These are phyloP conservation scores for Eudemis profundana DNA, from an alignment of 2,888 invertebrate species.

Conservation along the genomic window DNA sequence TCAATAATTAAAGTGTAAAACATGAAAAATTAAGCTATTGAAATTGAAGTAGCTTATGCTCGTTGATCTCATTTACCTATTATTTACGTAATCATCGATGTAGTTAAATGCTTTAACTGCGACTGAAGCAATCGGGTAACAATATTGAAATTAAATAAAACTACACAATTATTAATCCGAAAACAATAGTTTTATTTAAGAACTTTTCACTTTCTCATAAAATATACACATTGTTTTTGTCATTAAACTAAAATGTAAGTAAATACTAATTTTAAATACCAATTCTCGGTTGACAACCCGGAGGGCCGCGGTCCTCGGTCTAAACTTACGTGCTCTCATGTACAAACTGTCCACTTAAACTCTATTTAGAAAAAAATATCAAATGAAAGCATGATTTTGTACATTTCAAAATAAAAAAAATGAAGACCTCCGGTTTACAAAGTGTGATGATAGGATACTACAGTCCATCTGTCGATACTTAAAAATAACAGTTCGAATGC, in stretches of 20 bases:
- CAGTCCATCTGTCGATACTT: constrained; percentile 79
- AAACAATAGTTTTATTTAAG: constrained; percentile 86
- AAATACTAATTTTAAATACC: constrained; percentile 86
- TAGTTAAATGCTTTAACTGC: too few relatives aligned
- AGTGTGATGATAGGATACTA: constrained; percentile 84
- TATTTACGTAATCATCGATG: constrained; percentile 13
- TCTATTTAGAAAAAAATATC: constrained; percentile 80
- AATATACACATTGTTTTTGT: constrained; percentile 86
- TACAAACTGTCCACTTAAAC: constrained; percentile 81
- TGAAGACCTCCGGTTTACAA: constrained; percentile 70
- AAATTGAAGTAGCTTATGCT: not conserved
- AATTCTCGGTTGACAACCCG: constrained; percentile 73
- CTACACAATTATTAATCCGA: constrained; percentile 82
- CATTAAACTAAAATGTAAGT: constrained; percentile 85
- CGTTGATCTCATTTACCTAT: constrained; percentile 11
- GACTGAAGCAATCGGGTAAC: constrained; percentile 46
- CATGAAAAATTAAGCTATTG: not conserved
- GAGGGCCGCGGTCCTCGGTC: constrained; percentile 65
- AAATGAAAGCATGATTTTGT: constrained; percentile 84
- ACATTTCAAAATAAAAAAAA: constrained; percentile 79
- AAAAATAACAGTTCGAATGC: constrained; percentile 78
- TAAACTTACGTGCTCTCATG: constrained; percentile 65
- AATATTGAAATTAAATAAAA: constrained; percentile 73
- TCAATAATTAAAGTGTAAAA: too few relatives aligned
- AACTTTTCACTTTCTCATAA: constrained; percentile 85